phyloP scores from a whole-genome alignment of 2,797 vertebrate genomes.

The Hozukius guyotensis region DNA sequence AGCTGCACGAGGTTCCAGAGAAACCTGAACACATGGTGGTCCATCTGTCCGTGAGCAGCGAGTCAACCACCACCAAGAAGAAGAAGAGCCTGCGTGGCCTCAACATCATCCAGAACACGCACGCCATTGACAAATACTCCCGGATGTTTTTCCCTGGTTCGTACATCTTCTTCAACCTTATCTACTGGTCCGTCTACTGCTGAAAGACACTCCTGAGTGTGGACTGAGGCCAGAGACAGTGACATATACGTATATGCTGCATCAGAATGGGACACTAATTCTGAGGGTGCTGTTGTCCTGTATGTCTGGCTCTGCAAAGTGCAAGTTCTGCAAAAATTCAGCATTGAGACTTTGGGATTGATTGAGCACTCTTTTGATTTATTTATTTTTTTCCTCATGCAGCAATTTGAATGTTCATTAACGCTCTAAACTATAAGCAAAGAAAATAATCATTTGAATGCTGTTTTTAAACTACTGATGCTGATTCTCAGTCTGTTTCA shows the following conservation, averaged over 20 bases:
- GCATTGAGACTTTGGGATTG: not conserved
- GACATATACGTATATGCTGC: not conserved
- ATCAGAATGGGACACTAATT: not conserved
- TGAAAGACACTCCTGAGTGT: constrained; percentile 58
- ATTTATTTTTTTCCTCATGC: constrained; percentile 8
- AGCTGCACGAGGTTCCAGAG: constrained; percentile 82
- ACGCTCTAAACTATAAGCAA: not conserved
- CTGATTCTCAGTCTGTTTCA: constrained; percentile 18
- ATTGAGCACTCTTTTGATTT: not conserved
- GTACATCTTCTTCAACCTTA: constrained; percentile 97
- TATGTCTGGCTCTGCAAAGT: not conserved
- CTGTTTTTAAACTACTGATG: constrained; percentile 25
- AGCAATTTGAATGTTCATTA: constrained; percentile 65
- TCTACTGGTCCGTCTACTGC: constrained; percentile 97
- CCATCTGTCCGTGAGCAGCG: constrained; percentile 89
- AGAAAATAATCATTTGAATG: not conserved
- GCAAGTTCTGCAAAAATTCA: not conserved
- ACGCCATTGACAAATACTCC: constrained; percentile 95
- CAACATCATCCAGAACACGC: constrained; percentile 93
- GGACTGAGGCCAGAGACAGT: not conserved
- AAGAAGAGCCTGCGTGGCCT: constrained; percentile 86
- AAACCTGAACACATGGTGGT: constrained; percentile 92
- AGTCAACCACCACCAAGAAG: constrained; percentile 88
- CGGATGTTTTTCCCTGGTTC: constrained; percentile 95
- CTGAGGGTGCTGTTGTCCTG: not conserved